Percentiles rank a stretch among this genome's conserved stretches.
phyloP scores from a whole-genome alignment of 2,113 vertebrate species.

The Hoplias malabaricus region DNA sequence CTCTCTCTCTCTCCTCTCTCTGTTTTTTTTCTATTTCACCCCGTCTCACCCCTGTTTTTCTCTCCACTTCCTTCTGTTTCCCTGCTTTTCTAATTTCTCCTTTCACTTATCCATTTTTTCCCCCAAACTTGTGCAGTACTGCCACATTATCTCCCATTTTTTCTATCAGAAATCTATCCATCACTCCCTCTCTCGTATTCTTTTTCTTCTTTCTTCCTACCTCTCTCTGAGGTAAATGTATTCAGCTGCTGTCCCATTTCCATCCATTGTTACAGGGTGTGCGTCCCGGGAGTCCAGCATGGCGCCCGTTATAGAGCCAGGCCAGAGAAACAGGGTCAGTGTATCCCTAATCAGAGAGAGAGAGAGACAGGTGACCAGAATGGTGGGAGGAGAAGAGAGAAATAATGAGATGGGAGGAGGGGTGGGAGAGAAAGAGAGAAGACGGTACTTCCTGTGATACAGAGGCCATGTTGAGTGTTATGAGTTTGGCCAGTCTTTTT shows the following conservation, averaged over 20 bases:
- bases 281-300: constrained; percentile 48
- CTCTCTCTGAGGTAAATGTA: constrained; percentile 58
- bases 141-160: background rate
- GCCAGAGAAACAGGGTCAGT: constrained; percentile 56
- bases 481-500: no score
- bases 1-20: constrained; percentile 6
- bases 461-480: no score
- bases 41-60: constrained; percentile 30
- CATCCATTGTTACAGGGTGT: constrained; percentile 56
- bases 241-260: constrained; percentile 72
- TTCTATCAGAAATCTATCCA: constrained; percentile 26
- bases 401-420: constrained; percentile 12
- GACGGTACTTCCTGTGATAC: no score
- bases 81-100: no score
- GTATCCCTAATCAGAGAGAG: constrained; percentile 44
- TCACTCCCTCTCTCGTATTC: constrained; percentile 8
- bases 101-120: no score
- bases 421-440: background rate
- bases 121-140: background rate
- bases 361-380: constrained; percentile 1
- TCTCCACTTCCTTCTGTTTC: constrained; percentile 39
- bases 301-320: constrained; percentile 45
- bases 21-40: no score
- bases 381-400: background rate
- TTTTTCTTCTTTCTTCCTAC: constrained; percentile 12